Conservation (phyloP, 1,140 invertebrate genomes). For the Pissodes strobi region DNA sequence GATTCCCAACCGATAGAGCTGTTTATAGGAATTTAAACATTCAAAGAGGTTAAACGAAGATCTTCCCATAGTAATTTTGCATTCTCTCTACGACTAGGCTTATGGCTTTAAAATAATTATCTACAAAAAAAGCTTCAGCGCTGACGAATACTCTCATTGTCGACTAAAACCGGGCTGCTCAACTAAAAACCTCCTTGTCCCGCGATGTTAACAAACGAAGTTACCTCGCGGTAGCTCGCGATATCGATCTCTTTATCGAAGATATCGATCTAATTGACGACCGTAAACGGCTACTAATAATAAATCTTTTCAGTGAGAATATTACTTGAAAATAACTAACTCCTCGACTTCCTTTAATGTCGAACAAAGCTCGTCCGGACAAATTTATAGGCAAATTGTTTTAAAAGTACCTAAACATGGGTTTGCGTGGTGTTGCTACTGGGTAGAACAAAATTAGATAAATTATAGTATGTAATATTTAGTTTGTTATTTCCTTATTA, state of each 20-base stretch:
- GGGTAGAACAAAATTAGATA: too few relatives aligned
- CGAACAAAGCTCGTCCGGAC: slow-evolving; percentile 1
- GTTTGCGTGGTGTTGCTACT: too few relatives aligned
- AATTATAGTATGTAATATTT: too few relatives aligned
- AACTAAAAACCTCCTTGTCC: slow-evolving; percentile 10
- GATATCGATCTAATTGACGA: slow-evolving; percentile 23
- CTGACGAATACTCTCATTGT: too few relatives aligned
- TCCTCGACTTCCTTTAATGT: slow-evolving; percentile 15
- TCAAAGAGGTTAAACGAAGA: too few relatives aligned
- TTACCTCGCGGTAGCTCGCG: slow-evolving; percentile 10
- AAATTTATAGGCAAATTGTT: slow-evolving; percentile 30
- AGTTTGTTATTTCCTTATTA: too few relatives aligned
- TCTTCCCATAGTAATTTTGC: too few relatives aligned
- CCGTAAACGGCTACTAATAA: slow-evolving; percentile 22
- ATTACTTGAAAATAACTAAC: slow-evolving; percentile 20
- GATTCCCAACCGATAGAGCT: too few relatives aligned
- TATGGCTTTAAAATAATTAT: too few relatives aligned
- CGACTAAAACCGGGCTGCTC: slow-evolving; percentile 1
- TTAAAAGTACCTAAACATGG: background rate
- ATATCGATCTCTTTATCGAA: slow-evolving; percentile 21
- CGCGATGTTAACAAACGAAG: slow-evolving; percentile 19
- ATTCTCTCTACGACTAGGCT: too few relatives aligned
- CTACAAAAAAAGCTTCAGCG: too few relatives aligned
- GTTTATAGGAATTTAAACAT: too few relatives aligned
- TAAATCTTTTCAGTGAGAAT: slow-evolving; percentile 26